phyloP scores from a whole-genome alignment of 2,113 vertebrate genomes.

The Ctenomys sociabilis region DNA sequence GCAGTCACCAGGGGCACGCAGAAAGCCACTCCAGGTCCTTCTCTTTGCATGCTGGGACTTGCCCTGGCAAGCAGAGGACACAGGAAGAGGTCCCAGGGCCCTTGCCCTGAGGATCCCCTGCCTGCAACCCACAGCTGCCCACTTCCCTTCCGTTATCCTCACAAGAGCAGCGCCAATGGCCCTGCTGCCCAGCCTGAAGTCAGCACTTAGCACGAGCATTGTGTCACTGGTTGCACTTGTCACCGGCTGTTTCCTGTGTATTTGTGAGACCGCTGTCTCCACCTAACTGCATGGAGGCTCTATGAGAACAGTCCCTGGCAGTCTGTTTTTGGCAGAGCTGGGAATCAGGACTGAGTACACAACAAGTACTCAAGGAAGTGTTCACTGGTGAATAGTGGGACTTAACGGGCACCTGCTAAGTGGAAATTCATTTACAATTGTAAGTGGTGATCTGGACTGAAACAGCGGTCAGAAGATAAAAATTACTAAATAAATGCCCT shows the following conservation, averaged over 20 bases:
- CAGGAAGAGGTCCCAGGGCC: neutral
- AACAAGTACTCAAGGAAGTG: neutral
- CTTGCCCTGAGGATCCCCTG: neutral
- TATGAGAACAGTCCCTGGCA: neutral
- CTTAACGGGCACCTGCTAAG: neutral
- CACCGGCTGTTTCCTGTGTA: neutral
- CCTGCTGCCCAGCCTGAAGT: neutral
- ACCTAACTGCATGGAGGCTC: neutral
- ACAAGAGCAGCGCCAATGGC: neutral
- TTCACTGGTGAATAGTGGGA: neutral
- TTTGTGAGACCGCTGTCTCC: accelerated
- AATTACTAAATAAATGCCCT: neutral
- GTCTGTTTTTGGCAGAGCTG: too few relatives aligned
- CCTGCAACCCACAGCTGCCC: neutral
- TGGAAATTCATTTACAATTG: neutral
- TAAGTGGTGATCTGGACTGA: neutral
- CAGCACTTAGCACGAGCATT: neutral
- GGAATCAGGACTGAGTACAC: neutral
- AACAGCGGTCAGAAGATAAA: neutral
- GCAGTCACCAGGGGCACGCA: neutral
- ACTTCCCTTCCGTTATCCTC: neutral
- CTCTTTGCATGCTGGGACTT: accelerated
- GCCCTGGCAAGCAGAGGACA: neutral
- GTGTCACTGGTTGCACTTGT: too few relatives aligned
- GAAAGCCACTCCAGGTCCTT: neutral